phyloP scores from a whole-genome alignment of 2,113 vertebrate species.

The Hippocampus guttulatus region DNA sequence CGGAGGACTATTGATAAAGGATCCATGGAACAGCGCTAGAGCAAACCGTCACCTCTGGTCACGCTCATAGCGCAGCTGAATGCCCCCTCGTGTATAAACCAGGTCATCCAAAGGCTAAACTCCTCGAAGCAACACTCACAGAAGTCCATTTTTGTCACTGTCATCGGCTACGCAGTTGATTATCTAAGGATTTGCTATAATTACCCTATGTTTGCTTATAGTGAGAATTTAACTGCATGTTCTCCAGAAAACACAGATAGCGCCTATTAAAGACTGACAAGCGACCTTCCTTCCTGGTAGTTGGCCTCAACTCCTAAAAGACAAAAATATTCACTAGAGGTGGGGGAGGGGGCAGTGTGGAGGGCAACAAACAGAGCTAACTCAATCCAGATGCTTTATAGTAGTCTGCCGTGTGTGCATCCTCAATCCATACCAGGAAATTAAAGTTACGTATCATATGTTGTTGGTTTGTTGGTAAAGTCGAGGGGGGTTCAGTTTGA shows the following conservation, averaged over 20 bases:
- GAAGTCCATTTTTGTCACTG: conserved; percentile 18
- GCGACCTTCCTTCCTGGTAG: conserved; percentile 27
- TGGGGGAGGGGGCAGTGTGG: not conserved
- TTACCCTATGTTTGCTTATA: conserved; percentile 12
- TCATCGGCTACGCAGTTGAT: conserved; percentile 1
- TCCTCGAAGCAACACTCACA: conserved; percentile 7
- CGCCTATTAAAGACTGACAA: conserved; percentile 50
- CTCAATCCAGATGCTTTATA: conserved; percentile 56
- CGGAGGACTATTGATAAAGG: not conserved
- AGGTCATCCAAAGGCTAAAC: conserved; percentile 24
- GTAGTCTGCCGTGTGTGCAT: conserved; percentile 19
- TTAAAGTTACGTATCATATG: conserved; percentile 44
- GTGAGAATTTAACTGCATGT: conserved; percentile 5
- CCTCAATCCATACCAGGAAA: conserved; percentile 52
- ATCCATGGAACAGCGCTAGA: too few species aligned
- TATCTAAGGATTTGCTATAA: not conserved
- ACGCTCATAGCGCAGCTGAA: not conserved
- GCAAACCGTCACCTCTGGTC: too few species aligned
- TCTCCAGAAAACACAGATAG: conserved; percentile 11
- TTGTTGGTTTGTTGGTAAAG: conserved; percentile 33
- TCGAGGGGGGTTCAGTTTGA: conserved; percentile 18
- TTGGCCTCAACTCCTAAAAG: conserved; percentile 33
- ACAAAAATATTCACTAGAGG: conserved; percentile 41
- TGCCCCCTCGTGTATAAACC: conserved; percentile 11
- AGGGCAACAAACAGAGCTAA: conserved; percentile 57